These are phyloP conservation scores for Chionodraco myersi DNA, from an alignment of 2,113 vertebrate species.

Conservation along the genomic window DNA sequence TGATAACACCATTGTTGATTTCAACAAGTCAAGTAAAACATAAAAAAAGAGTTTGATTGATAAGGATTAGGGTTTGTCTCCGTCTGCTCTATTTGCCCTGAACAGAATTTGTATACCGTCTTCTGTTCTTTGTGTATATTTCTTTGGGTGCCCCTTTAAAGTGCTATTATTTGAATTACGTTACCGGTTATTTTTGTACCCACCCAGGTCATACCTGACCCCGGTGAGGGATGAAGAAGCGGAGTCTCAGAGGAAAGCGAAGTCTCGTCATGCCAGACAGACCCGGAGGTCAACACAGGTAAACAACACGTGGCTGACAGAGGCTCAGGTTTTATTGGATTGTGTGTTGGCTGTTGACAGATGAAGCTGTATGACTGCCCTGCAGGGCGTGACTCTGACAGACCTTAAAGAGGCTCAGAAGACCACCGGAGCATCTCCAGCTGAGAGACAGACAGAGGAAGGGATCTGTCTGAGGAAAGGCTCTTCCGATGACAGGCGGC, in stretches of 20 bases:
- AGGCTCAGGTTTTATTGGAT: neutral
- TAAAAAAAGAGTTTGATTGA: too few relatives aligned
- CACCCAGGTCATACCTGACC: slow-evolving; percentile 82
- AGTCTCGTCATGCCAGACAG: slow-evolving; percentile 93
- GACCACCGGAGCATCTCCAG: slow-evolving; percentile 82
- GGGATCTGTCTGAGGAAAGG: slow-evolving; percentile 34
- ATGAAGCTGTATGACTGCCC: slow-evolving; percentile 26
- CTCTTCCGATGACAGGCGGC: slow-evolving; percentile 63
- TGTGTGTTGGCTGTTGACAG: neutral
- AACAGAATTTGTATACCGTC: too few relatives aligned
- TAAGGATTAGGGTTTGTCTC: too few relatives aligned
- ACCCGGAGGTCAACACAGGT: slow-evolving; percentile 96
- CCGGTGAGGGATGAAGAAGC: slow-evolving; percentile 93
- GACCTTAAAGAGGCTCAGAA: slow-evolving; percentile 92
- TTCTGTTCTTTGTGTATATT: neutral
- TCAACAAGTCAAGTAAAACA: too few relatives aligned
- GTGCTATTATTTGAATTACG: neutral
- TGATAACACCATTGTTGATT: too few relatives aligned
- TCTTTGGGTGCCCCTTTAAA: neutral
- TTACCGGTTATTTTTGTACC: neutral
- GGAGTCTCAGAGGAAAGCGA: slow-evolving; percentile 93
- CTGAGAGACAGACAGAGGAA: slow-evolving; percentile 78
- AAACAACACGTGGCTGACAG: neutral
- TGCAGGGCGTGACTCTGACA: slow-evolving; percentile 92
- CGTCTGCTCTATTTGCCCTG: too few relatives aligned